Percentiles rank a stretch among this genome's conserved stretches.
phyloP scores from a whole-genome alignment of 2,113 vertebrate species.

The Coptodon bakossiorum region DNA sequence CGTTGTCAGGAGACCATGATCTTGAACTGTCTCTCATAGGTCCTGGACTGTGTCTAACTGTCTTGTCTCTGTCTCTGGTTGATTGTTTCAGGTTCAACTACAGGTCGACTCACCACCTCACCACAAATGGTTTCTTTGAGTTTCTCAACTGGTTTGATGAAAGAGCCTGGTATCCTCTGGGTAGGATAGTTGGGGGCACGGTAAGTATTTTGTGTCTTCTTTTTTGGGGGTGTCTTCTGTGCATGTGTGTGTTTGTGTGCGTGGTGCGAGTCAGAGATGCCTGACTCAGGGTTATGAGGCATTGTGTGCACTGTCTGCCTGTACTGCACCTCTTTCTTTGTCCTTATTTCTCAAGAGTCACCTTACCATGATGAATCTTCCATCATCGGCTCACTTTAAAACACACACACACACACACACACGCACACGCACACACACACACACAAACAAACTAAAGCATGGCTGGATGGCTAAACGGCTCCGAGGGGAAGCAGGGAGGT shows the following conservation, averaged over 20 bases:
- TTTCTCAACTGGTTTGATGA: constrained; percentile 98
- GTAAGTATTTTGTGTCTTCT: constrained; percentile 75
- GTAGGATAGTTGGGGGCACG: constrained; percentile 97
- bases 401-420: background rate
- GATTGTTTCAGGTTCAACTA: constrained; percentile 90
- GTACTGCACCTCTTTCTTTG: background rate
- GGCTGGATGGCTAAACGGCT: no score
- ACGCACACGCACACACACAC: background rate
- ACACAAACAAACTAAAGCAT: no score
- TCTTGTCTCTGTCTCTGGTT: background rate
- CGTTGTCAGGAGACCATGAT: background rate
- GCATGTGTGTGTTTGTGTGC: background rate
- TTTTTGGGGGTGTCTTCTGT: background rate
- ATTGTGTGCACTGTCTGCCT: background rate
- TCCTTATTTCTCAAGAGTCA: background rate
- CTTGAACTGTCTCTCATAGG: background rate
- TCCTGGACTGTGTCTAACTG: background rate
- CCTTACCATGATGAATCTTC: background rate
- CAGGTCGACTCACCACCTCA: constrained; percentile 98
- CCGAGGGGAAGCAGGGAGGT: background rate
- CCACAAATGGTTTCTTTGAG: constrained; percentile 97
- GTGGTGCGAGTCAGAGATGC: no score
- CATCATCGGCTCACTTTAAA: background rate
- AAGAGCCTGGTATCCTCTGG: constrained; percentile 97
- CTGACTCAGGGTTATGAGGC: background rate